Evolutionary conservation across 2,113 vertebrate species (phyloP).

Genomic region (Cryptotis parvus): DNA sequence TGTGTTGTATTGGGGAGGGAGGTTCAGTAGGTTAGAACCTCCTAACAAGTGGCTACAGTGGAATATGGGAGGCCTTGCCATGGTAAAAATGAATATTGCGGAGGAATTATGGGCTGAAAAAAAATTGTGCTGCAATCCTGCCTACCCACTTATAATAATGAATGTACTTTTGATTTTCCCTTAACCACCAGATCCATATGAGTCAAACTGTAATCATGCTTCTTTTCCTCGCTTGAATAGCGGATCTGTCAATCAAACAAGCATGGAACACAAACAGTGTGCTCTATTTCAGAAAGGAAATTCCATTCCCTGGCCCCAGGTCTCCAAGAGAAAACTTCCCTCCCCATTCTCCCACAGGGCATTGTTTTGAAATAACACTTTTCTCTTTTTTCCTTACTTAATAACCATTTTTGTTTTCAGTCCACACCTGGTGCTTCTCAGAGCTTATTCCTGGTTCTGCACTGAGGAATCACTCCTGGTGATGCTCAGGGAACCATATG

Average conservation of each 20-base stretch:
- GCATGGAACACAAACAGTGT: background rate
- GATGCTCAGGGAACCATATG: too few relatives aligned
- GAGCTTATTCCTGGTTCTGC: too few relatives aligned
- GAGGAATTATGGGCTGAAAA: background rate
- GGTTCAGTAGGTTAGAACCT: background rate
- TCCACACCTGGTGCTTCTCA: too few relatives aligned
- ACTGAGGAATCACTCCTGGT: too few relatives aligned
- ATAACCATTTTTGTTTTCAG: too few relatives aligned
- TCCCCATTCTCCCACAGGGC: background rate
- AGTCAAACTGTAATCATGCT: constrained; percentile 54
- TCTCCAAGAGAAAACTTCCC: background rate
- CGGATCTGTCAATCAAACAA: background rate
- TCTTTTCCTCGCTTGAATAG: constrained; percentile 40
- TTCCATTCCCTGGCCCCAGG: background rate
- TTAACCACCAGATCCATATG: background rate
- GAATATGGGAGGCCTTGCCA: background rate
- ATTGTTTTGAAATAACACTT: background rate
- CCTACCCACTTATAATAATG: constrained; percentile 15
- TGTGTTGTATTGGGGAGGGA: background rate
- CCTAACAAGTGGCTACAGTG: background rate
- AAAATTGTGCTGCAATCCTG: background rate
- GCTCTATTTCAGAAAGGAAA: background rate
- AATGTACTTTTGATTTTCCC: background rate
- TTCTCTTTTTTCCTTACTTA: background rate
- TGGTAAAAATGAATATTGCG: background rate